These are phyloP conservation scores for Solenodon paradoxus DNA, from an alignment of 2,113 vertebrate genomes.

Conservation along the genomic window DNA sequence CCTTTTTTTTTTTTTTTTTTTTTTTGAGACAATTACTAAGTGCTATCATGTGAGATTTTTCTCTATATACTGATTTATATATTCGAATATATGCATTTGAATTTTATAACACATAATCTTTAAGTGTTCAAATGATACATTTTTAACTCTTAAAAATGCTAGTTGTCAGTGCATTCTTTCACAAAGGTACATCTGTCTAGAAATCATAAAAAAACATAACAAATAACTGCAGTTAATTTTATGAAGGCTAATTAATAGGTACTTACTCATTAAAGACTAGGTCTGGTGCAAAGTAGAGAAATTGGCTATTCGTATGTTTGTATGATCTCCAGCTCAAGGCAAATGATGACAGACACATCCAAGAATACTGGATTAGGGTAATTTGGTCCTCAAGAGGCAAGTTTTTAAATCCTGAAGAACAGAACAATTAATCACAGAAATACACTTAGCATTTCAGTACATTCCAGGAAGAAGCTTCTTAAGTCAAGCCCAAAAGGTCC, in stretches of 20 bases:
- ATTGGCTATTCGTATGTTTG: constrained; percentile 98
- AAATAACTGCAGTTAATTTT: constrained; percentile 62
- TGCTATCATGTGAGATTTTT: constrained; percentile 48
- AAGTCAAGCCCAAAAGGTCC: not conserved
- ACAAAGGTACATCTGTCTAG: constrained; percentile 53
- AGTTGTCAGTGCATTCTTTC: constrained; percentile 55
- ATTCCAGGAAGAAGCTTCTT: constrained; percentile 27
- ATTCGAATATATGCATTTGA: not conserved
- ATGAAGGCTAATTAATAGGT: constrained; percentile 71
- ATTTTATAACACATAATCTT: constrained; percentile 30
- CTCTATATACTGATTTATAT: constrained; percentile 54
- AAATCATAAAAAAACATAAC: constrained; percentile 63
- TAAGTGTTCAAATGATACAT: not conserved
- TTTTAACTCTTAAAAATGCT: not conserved
- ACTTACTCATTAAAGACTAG: constrained; percentile 99
- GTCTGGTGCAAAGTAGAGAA: constrained; percentile 99
- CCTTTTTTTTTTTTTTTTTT: too few relatives aligned
- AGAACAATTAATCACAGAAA: constrained; percentile 78
- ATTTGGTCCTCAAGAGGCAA: constrained; percentile 99
- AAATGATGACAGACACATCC: constrained; percentile 99
- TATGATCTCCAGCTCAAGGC: constrained; percentile 99
- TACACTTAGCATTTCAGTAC: constrained; percentile 58
- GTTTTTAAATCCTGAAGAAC: constrained; percentile 93
- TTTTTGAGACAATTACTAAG: constrained; percentile 65
- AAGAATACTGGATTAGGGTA: constrained; percentile 99